These are phyloP conservation scores for Hartigia nigra DNA, from an alignment of 2,888 invertebrate species.

Conservation along the genomic window DNA sequence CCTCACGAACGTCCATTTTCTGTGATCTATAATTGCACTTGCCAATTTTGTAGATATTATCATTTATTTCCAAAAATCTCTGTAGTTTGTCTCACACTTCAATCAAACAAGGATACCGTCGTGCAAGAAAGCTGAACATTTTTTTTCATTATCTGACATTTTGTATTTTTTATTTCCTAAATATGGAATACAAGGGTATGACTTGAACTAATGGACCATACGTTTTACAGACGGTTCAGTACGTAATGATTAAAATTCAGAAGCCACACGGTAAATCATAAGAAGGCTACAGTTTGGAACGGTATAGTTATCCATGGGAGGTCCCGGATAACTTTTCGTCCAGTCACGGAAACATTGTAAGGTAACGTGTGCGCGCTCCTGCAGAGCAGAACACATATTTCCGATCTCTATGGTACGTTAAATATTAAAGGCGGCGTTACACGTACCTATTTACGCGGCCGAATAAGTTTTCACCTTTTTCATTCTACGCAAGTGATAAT, in stretches of 20 bases:
- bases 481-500: background rate
- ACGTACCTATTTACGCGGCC: background rate
- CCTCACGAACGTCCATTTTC: background rate
- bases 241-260: background rate
- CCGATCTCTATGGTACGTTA: background rate
- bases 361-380: background rate
- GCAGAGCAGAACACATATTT: background rate
- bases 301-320: constrained; percentile 1
- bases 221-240: background rate
- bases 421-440: background rate
- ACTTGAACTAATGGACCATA: background rate
- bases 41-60: background rate
- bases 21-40: background rate
- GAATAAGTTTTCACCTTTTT: background rate
- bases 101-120: background rate
- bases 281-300: background rate
- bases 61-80: background rate
- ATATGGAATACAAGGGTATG: background rate
- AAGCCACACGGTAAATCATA: background rate
- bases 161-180: background rate
- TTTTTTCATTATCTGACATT: background rate
- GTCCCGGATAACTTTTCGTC: constrained; percentile 3
- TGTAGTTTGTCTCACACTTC: background rate
- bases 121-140: background rate
- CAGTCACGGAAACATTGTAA: constrained; percentile 5